Evolutionary conservation across 2,113 vertebrate genomes (phyloP).

Genomic region (Hystrix cristata): DNA sequence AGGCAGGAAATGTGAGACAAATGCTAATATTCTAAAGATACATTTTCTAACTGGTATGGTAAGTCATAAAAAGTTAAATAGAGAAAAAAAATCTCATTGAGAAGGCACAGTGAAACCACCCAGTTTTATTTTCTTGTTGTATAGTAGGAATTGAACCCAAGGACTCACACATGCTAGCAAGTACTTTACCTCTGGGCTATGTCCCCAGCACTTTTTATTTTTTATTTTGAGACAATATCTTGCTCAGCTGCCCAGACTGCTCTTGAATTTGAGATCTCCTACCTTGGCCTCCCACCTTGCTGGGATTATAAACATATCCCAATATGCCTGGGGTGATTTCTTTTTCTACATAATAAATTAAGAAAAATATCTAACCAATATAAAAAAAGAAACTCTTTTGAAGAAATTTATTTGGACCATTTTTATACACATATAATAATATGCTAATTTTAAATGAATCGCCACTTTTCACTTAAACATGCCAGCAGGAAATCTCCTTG

Average conservation of each 20-base stretch:
- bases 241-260: not conserved
- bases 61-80: slow-evolving; percentile 41
- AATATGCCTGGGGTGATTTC: not conserved
- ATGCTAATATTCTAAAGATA: not conserved
- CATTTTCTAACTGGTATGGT: not conserved
- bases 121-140: not conserved
- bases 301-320: not conserved
- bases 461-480: slow-evolving; percentile 80
- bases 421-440: slow-evolving; percentile 75
- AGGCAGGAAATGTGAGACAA: not conserved
- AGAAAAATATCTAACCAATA: slow-evolving; percentile 39
- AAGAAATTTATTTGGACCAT: slow-evolving; percentile 69
- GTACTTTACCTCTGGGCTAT: not conserved
- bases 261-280: not conserved
- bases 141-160: not conserved
- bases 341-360: not conserved
- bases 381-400: slow-evolving; percentile 69
- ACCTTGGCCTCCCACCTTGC: not conserved
- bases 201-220: not conserved
- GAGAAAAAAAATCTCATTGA: not conserved
- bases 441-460: slow-evolving; percentile 81
- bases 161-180: not conserved
- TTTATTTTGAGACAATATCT: not conserved
- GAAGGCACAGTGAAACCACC: not conserved
- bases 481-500: slow-evolving; percentile 82